Evolutionary conservation across 37 sponge, comb jelly and placozoan genomes (phyloP), one percentile per base, ranked within the genome.

Genomic region (Hormiphora californensis): DNA sequence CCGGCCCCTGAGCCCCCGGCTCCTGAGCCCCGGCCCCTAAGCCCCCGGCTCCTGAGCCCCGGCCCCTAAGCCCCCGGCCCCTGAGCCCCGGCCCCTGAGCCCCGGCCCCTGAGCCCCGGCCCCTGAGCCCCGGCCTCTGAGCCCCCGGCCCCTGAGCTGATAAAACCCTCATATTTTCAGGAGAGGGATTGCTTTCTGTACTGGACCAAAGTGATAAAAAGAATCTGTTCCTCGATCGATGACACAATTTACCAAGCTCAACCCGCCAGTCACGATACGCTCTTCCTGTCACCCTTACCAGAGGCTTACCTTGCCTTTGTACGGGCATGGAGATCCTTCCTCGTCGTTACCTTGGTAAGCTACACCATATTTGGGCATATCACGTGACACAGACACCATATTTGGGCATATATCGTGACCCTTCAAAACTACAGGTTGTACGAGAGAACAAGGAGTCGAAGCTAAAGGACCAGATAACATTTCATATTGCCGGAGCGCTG

Each of bases 271-370:
- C 59, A 57, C 4, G 81, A 73, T 33, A n/a, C 38, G 44, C 44
- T 73, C 28, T 73, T 73, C 81, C 21, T 73, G 44, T 33, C 43
- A 21, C 81, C 81, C 7, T 21, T 73, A 12, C 43, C 81, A n/a
- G 81, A 73, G 44, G 81, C 81, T 41, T 73, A 73, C 23, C 46
- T 73, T 22, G 40, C 81, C 28, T 73, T 73, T 73, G 81, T 73
- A 9, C 3, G 81, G 25, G 81, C 81, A 0, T 73, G 81, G 81
- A 2, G 81, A 21, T 40, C 44, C 2, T 73, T 73, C 25, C 81
- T 73, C 0, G 81, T 73, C 35, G 81, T 73, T 15, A 73, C 81
- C n/a, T 46, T 73, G 44, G n/a, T n/a, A n/a, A n/a, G n/a, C n/a
- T n/a, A 49, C 53, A n/a, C n/a, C n/a, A n/a, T n/a, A n/a, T n/a